These are phyloP conservation scores for Scolopax rusticola DNA, from an alignment of 2,797 vertebrate species.

Conservation along the genomic window DNA sequence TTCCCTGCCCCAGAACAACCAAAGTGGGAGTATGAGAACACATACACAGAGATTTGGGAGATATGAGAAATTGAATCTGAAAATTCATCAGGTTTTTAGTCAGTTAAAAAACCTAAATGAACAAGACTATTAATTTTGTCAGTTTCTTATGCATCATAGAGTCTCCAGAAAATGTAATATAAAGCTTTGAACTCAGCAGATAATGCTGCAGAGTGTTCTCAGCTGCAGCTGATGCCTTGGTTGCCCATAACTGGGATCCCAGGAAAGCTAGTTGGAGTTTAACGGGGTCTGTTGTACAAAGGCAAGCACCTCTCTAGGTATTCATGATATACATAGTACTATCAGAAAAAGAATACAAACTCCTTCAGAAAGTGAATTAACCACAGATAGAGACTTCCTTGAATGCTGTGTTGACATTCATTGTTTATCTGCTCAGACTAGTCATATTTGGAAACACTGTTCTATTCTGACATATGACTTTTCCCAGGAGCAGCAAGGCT, in stretches of 20 bases:
- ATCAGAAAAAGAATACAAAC: neutral
- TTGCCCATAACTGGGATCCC: neutral
- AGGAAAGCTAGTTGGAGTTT: neutral
- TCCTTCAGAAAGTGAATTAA: constrained; percentile 5
- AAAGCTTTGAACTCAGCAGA: neutral
- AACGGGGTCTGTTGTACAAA: neutral
- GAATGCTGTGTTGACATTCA: constrained; percentile 63
- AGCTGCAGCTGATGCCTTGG: neutral
- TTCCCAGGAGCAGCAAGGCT: constrained; percentile 70
- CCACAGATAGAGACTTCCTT: constrained; percentile 37
- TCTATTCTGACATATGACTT: constrained; percentile 73
- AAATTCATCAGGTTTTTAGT: neutral
- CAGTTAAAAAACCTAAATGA: neutral
- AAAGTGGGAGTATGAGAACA: neutral
- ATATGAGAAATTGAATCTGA: neutral
- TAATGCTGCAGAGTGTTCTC: neutral
- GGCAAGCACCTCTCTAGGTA: neutral
- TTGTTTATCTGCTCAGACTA: constrained; percentile 70
- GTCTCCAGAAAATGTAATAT: neutral
- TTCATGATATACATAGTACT: neutral
- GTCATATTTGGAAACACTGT: constrained; percentile 71
- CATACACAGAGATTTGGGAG: neutral
- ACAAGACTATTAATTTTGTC: neutral
- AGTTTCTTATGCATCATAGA: rapidly evolving
- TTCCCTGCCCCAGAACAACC: neutral